Evolutionary conservation across 2,797 vertebrate genomes (phyloP).

Genomic region (Pantherophis vulpinus): DNA sequence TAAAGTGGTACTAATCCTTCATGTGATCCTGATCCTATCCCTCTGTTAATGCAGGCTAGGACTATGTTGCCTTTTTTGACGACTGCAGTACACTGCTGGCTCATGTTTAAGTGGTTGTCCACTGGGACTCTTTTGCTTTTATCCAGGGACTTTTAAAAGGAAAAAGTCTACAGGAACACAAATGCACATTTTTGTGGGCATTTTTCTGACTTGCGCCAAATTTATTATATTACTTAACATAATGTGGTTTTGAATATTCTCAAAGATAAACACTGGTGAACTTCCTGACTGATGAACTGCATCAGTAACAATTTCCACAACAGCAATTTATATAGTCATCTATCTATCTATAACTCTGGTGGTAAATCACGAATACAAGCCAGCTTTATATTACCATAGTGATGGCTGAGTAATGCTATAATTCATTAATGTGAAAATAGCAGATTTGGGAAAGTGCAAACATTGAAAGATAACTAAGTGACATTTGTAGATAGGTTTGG

Average conservation of each 20-base stretch:
- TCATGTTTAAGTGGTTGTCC: not conserved
- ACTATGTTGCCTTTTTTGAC: not conserved
- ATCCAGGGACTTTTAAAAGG: not conserved
- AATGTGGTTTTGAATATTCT: not conserved
- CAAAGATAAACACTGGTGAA: not conserved
- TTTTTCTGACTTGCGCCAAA: not conserved
- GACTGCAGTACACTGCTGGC: not conserved
- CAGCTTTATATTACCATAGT: not conserved
- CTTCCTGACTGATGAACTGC: not conserved
- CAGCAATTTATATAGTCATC: not conserved
- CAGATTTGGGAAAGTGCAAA: not conserved
- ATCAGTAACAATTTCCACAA: not conserved
- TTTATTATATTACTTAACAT: not conserved
- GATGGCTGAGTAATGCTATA: not conserved
- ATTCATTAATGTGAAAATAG: not conserved
- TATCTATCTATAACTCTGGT: not conserved
- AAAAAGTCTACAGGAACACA: not conserved
- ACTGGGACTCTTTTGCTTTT: not conserved
- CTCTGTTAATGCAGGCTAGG: not conserved
- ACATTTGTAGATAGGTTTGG: not conserved
- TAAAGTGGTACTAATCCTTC: not conserved
- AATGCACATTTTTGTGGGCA: not conserved
- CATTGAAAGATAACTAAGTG: not conserved
- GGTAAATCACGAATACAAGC: not conserved
- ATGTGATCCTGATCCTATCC: not conserved